Percentiles rank a stretch among this genome's conserved stretches.
phyloP scores from a whole-genome alignment of 2,888 invertebrate species.

The Noctua janthe region DNA sequence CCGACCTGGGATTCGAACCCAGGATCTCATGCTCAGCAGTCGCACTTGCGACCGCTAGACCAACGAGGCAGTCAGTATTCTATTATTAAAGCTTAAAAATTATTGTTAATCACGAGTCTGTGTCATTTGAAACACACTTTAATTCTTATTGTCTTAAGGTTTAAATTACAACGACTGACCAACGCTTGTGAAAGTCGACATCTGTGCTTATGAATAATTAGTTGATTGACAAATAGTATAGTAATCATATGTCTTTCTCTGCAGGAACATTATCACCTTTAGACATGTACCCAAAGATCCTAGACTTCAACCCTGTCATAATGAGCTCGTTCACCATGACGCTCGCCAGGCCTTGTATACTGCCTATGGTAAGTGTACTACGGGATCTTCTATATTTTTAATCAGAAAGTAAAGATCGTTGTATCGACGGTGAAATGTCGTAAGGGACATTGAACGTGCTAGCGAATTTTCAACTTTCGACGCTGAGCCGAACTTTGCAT shows the following conservation, averaged over 20 bases:
- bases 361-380: conserved; percentile 95
- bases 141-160: fast-evolving
- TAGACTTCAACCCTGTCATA: conserved; percentile 99
- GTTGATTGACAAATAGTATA: background rate
- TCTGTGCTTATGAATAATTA: background rate
- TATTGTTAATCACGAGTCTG: background rate
- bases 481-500: no score
- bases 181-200: background rate
- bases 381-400: background rate
- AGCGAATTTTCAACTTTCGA: no score
- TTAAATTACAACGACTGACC: background rate
- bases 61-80: no score
- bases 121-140: background rate
- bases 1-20: no score
- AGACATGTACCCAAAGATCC: conserved; percentile 99
- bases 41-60: no score
- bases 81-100: no score
- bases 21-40: no score
- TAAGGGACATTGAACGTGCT: no score
- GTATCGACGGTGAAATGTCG: no score
- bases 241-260: conserved; percentile 6
- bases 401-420: background rate
- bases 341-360: conserved; percentile 97
- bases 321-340: conserved; percentile 99
- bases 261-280: conserved; percentile 98